These are phyloP conservation scores for Hormaphis cornu DNA, from an alignment of 1,140 invertebrate species.

Conservation along the genomic window DNA sequence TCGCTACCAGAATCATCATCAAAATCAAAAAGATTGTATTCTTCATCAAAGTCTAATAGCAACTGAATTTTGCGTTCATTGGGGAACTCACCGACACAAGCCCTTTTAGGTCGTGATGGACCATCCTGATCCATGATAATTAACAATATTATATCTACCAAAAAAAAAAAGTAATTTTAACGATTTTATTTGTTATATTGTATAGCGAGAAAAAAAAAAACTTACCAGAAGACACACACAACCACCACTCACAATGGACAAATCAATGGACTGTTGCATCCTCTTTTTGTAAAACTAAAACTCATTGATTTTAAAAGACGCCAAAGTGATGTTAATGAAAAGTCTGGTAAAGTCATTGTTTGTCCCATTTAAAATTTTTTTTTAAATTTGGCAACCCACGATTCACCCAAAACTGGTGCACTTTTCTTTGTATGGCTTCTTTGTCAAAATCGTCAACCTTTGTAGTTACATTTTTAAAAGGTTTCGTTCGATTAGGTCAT, in stretches of 20 bases:
- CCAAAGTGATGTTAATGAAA: background rate
- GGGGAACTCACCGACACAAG: background rate
- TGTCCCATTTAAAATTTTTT: background rate
- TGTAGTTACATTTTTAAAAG: background rate
- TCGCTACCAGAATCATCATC: background rate
- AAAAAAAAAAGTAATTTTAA: no score
- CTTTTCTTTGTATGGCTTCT: constrained; percentile 5
- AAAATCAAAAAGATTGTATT: background rate
- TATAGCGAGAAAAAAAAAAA: no score
- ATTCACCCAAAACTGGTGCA: constrained; percentile 12
- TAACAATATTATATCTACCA: no score
- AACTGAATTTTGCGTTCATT: background rate
- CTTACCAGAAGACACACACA: no score
- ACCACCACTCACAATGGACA: no score
- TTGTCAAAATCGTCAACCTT: constrained; percentile 6
- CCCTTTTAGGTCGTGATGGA: background rate
- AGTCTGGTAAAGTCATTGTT: constrained; percentile 16
- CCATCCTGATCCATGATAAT: background rate
- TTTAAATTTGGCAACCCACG: constrained; percentile 15
- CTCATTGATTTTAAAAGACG: background rate
- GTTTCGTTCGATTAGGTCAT: background rate
- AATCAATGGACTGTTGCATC: background rate
- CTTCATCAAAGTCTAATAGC: background rate
- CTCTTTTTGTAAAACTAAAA: constrained; percentile 2
- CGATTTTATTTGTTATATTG: no score